These are phyloP conservation scores for Rana temporaria DNA, from an alignment of 2,113 vertebrate species.

Conservation along the genomic window DNA sequence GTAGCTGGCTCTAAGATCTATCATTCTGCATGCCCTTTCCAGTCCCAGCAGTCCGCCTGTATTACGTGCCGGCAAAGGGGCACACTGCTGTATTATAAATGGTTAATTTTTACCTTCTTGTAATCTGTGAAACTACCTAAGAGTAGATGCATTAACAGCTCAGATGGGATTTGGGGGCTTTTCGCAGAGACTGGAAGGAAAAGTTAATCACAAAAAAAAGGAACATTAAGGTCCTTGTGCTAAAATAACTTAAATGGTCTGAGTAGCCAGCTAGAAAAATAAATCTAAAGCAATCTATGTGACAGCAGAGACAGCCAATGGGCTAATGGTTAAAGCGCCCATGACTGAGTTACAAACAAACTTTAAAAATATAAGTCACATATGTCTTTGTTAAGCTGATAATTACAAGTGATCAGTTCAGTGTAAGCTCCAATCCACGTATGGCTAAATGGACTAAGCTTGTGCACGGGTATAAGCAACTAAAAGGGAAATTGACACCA, in stretches of 20 bases:
- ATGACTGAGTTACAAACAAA: background rate
- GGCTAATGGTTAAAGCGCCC: background rate
- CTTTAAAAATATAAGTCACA: background rate
- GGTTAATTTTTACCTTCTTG: constrained; percentile 52
- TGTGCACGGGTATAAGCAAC: too few species aligned
- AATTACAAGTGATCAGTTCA: background rate
- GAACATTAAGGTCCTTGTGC: constrained; percentile 43
- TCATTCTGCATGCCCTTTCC: constrained; percentile 26
- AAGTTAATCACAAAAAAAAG: constrained; percentile 46
- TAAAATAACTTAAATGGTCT: constrained; percentile 40
- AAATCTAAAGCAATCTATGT: constrained; percentile 15
- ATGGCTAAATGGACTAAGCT: too few species aligned
- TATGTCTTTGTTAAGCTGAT: background rate
- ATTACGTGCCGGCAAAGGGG: background rate
- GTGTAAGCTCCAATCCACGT: too few species aligned
- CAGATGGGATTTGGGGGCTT: constrained; percentile 41
- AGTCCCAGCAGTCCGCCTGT: constrained; percentile 24
- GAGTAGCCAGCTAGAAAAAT: constrained; percentile 14
- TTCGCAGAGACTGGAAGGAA: constrained; percentile 15
- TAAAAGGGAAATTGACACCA: too few species aligned
- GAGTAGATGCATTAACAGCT: constrained; percentile 45
- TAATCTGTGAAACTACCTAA: constrained; percentile 34
- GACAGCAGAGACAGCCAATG: background rate
- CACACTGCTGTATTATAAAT: constrained; percentile 25
- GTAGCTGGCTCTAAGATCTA: constrained; percentile 39